phyloP scores from a whole-genome alignment of 1,140 invertebrate genomes.

The Drosophila lacertosa region DNA sequence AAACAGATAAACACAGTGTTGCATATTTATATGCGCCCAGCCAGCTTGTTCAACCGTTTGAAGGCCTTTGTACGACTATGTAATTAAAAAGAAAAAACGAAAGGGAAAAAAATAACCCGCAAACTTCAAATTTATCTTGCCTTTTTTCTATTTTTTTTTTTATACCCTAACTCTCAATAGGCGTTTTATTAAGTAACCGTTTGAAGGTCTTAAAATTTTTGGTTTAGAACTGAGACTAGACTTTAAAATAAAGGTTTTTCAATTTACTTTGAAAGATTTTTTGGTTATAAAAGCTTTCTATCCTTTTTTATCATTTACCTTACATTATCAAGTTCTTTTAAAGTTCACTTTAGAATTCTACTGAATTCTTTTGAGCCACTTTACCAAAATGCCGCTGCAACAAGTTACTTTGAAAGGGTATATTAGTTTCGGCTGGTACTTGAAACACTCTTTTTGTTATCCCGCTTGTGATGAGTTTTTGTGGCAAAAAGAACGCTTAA shows the following conservation, averaged over 20 bases:
- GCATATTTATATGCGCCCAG: conserved; percentile 56
- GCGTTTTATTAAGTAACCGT: too few species aligned
- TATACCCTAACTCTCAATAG: background rate
- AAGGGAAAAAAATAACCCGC: background rate
- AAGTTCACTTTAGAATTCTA: too few species aligned
- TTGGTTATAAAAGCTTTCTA: too few species aligned
- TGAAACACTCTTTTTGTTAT: conserved; percentile 25
- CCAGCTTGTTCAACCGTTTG: conserved; percentile 27
- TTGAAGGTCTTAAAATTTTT: background rate
- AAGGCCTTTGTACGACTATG: conserved; percentile 44
- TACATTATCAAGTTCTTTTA: too few species aligned
- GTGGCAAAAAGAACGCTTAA: conserved; percentile 61
- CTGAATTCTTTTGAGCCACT: background rate
- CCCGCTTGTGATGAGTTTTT: conserved; percentile 28
- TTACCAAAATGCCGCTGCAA: background rate
- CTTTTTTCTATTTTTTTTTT: background rate
- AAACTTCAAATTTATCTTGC: background rate
- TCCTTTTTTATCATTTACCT: too few species aligned
- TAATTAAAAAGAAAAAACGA: conserved; percentile 61
- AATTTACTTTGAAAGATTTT: too few species aligned
- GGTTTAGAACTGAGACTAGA: too few species aligned
- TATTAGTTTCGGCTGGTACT: background rate
- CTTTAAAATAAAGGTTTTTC: too few species aligned
- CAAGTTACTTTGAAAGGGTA: conserved; percentile 15
- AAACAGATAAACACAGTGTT: conserved; percentile 48